These are phyloP conservation scores for Acromyrmex heyeri DNA, from an alignment of 1,140 invertebrate genomes.

Conservation along the genomic window DNA sequence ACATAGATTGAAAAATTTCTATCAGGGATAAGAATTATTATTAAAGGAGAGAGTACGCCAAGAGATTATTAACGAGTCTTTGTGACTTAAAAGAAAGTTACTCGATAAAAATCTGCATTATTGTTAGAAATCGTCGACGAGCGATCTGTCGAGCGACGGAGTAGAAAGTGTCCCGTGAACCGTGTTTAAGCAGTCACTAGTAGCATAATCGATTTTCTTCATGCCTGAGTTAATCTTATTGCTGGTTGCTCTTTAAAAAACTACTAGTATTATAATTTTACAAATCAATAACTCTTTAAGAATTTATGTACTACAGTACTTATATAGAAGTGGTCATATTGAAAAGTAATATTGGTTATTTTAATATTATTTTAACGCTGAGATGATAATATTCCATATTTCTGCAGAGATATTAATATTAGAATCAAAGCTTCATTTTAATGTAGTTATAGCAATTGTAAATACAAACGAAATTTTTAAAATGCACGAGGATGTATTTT, in stretches of 20 bases:
- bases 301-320: neutral
- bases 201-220: conserved; percentile 63
- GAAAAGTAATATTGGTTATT: neutral
- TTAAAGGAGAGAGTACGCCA: conserved; percentile 8
- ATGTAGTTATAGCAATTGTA: neutral
- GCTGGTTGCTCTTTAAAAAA: conserved; percentile 18
- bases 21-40: conserved; percentile 1
- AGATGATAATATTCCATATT: conserved; percentile 4
- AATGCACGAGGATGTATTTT: neutral
- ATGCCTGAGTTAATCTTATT: conserved; percentile 32
- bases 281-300: neutral
- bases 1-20: conserved; percentile 26
- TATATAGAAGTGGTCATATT: neutral
- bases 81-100: conserved; percentile 18
- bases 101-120: conserved; percentile 70
- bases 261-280: conserved; percentile 38
- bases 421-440: neutral
- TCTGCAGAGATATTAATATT: neutral
- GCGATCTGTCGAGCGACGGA: neutral
- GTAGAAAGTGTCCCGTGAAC: conserved; percentile 57
- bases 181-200: conserved; percentile 56
- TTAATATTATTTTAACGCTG: neutral
- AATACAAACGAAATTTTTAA: neutral
- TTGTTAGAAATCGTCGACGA: conserved; percentile 61
- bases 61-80: conserved; percentile 57